A percentile compares a stretch with the other conserved stretches of the same genome.
Evolutionary conservation across 2,113 vertebrate species (phyloP).

Genomic region (Junco hyemalis): DNA sequence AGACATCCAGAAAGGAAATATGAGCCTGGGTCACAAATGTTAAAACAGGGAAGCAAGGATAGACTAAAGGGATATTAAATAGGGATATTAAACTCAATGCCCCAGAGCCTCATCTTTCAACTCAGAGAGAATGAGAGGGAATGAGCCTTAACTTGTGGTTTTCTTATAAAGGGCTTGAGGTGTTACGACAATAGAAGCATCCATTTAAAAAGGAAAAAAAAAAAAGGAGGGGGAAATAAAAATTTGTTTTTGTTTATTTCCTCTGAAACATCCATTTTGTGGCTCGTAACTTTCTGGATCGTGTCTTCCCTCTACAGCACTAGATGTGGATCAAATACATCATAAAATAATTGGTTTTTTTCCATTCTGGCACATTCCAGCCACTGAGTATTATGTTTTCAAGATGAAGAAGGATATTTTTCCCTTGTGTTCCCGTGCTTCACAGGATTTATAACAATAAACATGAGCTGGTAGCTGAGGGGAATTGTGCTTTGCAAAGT

Average conservation of each 20-base stretch:
- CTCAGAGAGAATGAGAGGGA: background rate
- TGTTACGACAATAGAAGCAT: background rate
- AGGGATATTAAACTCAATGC: background rate
- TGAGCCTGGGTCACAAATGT: background rate
- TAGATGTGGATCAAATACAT: background rate
- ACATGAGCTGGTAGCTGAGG: background rate
- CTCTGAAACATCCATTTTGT: background rate
- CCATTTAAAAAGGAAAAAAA: background rate
- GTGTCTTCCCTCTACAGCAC: background rate
- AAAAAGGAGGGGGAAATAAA: background rate
- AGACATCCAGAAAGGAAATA: constrained; percentile 13
- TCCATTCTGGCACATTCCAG: background rate
- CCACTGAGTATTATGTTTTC: background rate
- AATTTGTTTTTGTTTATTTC: background rate
- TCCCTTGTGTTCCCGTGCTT: background rate
- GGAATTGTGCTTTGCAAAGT: constrained; percentile 26
- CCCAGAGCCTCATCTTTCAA: constrained; percentile 3
- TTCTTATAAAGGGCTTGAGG: background rate
- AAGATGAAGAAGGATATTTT: background rate
- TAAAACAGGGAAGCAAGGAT: background rate
- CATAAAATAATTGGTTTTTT: background rate
- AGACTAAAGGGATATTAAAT: constrained; percentile 5
- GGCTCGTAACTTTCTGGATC: background rate
- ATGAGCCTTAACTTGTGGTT: background rate
- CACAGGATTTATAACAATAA: background rate